Base-by-base conservation (phyloP, 1,140 invertebrate species). In the Geopemphigus sp. region DNA sequence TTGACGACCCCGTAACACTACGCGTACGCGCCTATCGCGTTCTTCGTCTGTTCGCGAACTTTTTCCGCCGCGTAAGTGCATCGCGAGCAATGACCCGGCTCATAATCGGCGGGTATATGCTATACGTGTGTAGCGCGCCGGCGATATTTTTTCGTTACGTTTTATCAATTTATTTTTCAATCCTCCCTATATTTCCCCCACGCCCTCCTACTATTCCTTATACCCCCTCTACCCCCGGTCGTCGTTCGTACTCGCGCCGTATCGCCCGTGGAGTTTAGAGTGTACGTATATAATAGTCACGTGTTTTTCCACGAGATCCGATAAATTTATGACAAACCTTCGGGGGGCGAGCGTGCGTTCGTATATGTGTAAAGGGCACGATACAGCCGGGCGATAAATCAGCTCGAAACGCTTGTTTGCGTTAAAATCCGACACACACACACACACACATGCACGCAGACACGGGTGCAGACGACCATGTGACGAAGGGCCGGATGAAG, bases 241-340 rank as follows among this genome's bases (percentile, higher is more conserved):
- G 59, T 22, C 26, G 54, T n/a, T 17, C 19, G 10, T 10, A 26
- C 15, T 26, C 26, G 26, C 17, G 24, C 11, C 11, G 11, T 59
- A 59, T 26, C 32, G 3, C 32, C 32, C 32, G 24, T 26, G 26
- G 15, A 61, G 26, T 61, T 19, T 63, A 61, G 8, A 19, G 19
- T 19, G 29, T 29, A 29, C 19, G 29, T 32, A 66, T 66, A 66
- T 66, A 66, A 66, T 39, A 66, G 63, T 66, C 32, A 66, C 63
- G 63, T 19, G 32, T 66, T n/a, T 39, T 66, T 66, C 29, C 4
- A 66, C 29, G 1, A 19, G n/a, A 10, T 39, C 61, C 66, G 19
- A 73, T 73, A 73, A 73, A 73, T 73, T 73, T 73, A 73, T 73
- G 70, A 73, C 70, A 73, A 26, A 72, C 68, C 68, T 47, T 32